Evolutionary conservation across 2,888 invertebrate species (phyloP).

Genomic region (Sialis lutaria): DNA sequence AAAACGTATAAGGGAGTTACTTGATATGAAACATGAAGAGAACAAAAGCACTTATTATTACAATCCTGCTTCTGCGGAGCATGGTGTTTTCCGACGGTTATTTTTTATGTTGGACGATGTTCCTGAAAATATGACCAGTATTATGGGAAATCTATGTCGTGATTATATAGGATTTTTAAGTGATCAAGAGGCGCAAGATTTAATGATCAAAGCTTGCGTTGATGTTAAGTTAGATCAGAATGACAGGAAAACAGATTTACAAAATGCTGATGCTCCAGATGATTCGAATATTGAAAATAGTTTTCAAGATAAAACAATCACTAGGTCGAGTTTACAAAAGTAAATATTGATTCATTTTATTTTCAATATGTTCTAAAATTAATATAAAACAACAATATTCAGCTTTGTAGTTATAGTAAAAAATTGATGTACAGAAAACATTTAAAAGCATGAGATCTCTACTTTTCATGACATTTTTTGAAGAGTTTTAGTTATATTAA

Average conservation of each 20-base stretch:
- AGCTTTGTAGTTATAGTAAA: too few species aligned
- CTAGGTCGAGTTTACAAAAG: too few species aligned
- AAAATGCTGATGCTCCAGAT: background rate
- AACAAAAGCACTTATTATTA: conserved; percentile 26
- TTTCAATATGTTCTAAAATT: too few species aligned
- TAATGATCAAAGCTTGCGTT: conserved; percentile 52
- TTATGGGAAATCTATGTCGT: conserved; percentile 45
- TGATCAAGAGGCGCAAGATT: conserved; percentile 61
- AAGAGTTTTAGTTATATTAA: too few species aligned
- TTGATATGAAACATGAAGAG: conserved; percentile 45
- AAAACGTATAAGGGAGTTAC: conserved; percentile 42
- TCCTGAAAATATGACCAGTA: conserved; percentile 42
- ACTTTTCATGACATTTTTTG: too few species aligned
- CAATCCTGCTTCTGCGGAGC: conserved; percentile 39
- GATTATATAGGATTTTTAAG: conserved; percentile 50
- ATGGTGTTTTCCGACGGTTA: conserved; percentile 55
- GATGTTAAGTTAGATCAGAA: background rate
- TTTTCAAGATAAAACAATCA: too few species aligned
- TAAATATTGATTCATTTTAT: too few species aligned
- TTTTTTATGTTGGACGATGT: conserved; percentile 56
- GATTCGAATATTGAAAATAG: background rate
- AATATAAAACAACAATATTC: too few species aligned
- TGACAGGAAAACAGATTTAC: too few species aligned
- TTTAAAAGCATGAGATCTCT: too few species aligned
- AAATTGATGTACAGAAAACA: too few species aligned